phyloP scores from a whole-genome alignment of 2,888 invertebrate genomes.

The Quadroppia sp. region DNA sequence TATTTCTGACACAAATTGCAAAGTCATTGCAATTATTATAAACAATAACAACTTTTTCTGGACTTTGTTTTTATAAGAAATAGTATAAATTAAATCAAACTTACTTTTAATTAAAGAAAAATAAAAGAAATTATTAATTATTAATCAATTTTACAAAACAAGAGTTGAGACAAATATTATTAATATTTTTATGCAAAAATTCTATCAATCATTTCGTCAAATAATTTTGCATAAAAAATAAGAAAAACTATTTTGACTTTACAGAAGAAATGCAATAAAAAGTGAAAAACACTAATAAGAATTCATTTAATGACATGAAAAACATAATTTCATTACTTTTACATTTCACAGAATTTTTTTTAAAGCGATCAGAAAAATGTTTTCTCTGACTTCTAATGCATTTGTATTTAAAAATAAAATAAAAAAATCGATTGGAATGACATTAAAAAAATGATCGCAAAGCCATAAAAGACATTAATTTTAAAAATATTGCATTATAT shows the following conservation, averaged over 20 bases:
- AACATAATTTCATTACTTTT: slow-evolving; percentile 1
- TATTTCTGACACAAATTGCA: slow-evolving; percentile 1
- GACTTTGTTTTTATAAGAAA: background rate
- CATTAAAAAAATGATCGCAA: slow-evolving; percentile 5
- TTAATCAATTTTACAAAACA: no score
- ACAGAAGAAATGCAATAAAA: background rate
- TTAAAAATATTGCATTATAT: background rate
- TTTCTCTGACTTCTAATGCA: background rate
- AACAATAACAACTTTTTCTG: background rate
- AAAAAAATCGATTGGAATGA: slow-evolving; percentile 13
- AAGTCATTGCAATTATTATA: slow-evolving; percentile 15
- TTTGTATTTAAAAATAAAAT: slow-evolving; percentile 10
- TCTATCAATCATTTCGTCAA: slow-evolving; percentile 23
- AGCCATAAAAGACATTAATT: background rate
- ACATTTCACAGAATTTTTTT: slow-evolving; percentile 17
- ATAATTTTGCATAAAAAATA: slow-evolving; percentile 1
- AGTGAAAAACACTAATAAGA: background rate
- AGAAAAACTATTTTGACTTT: background rate
- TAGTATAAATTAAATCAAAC: background rate
- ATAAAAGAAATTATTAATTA: slow-evolving; percentile 9
- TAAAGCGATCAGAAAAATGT: no score
- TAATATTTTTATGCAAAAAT: no score
- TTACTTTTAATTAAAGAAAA: background rate
- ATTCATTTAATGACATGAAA: slow-evolving; percentile 23
- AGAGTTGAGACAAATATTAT: no score